Evolutionary conservation across 2,113 vertebrate genomes (phyloP).

Genomic region (Pedetes capensis): DNA sequence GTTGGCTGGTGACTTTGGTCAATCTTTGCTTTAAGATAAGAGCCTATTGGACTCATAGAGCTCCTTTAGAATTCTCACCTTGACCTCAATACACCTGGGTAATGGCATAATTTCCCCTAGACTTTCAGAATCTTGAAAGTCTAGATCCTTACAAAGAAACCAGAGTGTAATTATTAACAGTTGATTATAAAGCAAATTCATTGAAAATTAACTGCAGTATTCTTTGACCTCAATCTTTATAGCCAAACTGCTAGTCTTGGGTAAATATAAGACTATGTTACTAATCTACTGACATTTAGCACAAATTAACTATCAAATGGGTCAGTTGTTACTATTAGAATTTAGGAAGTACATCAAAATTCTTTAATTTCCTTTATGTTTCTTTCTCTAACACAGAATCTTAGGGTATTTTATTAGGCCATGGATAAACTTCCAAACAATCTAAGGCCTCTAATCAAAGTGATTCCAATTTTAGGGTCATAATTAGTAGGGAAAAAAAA

Average conservation of each 20-base stretch:
- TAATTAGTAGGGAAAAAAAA: conserved; percentile 2
- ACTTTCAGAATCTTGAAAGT: conserved; percentile 28
- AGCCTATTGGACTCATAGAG: neutral
- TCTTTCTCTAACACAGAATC: conserved; percentile 24
- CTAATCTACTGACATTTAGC: conserved; percentile 60
- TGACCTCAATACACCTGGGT: conserved; percentile 22
- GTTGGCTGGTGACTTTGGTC: neutral
- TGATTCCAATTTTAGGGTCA: conserved; percentile 26
- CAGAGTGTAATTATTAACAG: conserved; percentile 9
- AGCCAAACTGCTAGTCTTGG: conserved; percentile 54
- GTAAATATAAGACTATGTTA: conserved; percentile 60
- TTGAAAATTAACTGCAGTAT: conserved; percentile 68
- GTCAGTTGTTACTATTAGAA: conserved; percentile 20
- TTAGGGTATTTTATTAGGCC: neutral
- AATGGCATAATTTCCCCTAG: conserved; percentile 3
- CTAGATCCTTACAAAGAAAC: conserved; percentile 44
- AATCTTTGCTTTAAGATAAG: conserved; percentile 40
- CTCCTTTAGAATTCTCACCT: conserved; percentile 13
- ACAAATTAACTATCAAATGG: conserved; percentile 45
- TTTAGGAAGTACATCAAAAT: conserved; percentile 20
- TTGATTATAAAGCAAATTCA: conserved; percentile 72
- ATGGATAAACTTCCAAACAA: neutral
- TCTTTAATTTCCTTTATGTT: conserved; percentile 30
- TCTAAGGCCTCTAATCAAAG: neutral
- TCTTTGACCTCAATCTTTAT: conserved; percentile 65